Evolutionary conservation across 2,888 invertebrate genomes (phyloP).

Genomic region (Athrips mouffetella): DNA sequence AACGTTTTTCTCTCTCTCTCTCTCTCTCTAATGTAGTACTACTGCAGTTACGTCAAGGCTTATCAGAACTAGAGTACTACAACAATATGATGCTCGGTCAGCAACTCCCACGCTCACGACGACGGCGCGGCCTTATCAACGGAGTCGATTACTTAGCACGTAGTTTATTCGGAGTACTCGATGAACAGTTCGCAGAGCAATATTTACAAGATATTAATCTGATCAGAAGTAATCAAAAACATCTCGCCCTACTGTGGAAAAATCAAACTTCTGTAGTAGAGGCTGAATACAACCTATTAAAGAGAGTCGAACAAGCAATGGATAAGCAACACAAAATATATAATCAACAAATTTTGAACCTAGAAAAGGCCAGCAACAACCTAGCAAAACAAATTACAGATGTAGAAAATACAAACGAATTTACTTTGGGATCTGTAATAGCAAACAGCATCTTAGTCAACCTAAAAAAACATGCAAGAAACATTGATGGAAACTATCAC

Average conservation of each 20-base stretch:
- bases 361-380: conserved; percentile 13
- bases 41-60: conserved; percentile 14
- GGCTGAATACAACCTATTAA: conserved; percentile 23
- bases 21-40: neutral
- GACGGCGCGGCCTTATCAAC: conserved; percentile 20
- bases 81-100: conserved; percentile 15
- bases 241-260: conserved; percentile 19
- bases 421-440: neutral
- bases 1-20: no score
- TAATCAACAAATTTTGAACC: conserved; percentile 14
- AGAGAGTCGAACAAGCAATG: conserved; percentile 17
- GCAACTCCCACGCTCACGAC: conserved; percentile 5
- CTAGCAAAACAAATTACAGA: no score
- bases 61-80: conserved; percentile 20
- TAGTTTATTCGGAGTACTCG: conserved; percentile 22
- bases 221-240: conserved; percentile 19
- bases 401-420: neutral
- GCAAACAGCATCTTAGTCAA: neutral
- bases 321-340: conserved; percentile 20
- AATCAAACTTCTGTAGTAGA: conserved; percentile 27
- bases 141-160: conserved; percentile 19
- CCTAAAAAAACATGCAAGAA: conserved; percentile 9
- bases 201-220: conserved; percentile 17
- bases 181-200: conserved; percentile 23
- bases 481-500: conserved; percentile 14